Percentiles rank a stretch among this genome's conserved stretches.
Evolutionary conservation across 2,888 invertebrate genomes (phyloP).

Genomic region (Xestia c-nigrum): DNA sequence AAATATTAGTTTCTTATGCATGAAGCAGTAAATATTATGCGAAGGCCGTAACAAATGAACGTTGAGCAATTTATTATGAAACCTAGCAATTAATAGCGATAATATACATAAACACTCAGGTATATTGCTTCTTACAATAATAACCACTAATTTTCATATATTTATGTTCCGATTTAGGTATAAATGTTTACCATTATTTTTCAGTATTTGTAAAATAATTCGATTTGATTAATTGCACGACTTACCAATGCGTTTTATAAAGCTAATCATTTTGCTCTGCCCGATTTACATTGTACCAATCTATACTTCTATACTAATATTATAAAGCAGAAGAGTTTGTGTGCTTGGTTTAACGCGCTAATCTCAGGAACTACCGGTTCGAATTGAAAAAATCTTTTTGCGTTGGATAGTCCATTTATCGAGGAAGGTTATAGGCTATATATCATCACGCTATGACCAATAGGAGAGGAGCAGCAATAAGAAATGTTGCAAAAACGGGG

Average conservation of each 20-base stretch:
- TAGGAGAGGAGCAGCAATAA: no score
- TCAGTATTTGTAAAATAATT: slow-evolving; percentile 5
- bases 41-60: slow-evolving; percentile 40
- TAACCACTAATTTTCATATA: neutral
- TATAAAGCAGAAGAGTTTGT: no score
- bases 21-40: slow-evolving; percentile 35
- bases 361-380: no score
- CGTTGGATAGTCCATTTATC: no score
- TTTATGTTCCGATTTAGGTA: neutral
- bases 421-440: no score
- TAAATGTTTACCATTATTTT: neutral
- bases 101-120: slow-evolving; percentile 49
- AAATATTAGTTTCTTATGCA: slow-evolving; percentile 12
- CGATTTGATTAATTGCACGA: slow-evolving; percentile 19
- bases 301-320: no score
- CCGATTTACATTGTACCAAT: slow-evolving; percentile 13
- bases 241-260: neutral
- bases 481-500: no score
- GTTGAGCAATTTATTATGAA: slow-evolving; percentile 49
- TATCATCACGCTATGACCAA: no score
- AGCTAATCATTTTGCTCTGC: neutral
- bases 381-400: no score
- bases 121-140: slow-evolving; percentile 2
- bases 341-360: no score
- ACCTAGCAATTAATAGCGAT: slow-evolving; percentile 11